Evolutionary conservation across 1,140 invertebrate species (phyloP), one percentile per base, ranked within the genome.

Genomic region (Daktulosphaira vitifoliae): DNA sequence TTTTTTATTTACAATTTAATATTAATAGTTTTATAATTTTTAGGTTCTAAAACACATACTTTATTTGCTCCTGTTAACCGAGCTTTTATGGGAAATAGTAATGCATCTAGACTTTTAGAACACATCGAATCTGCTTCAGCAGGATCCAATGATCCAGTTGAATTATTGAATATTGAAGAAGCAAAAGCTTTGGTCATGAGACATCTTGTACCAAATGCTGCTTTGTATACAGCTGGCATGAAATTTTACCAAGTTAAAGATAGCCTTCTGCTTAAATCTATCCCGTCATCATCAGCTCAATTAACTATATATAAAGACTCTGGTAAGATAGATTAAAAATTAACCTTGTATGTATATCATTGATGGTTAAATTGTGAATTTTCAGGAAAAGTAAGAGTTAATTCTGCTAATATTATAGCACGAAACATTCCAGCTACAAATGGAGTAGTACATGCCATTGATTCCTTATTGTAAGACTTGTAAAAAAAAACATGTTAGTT

Each of bases 371-470:
- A 49, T 49, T 39, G 6, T 20, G 16, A 16, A 64, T 54, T 76
- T 75, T 13, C 78, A 88, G 86, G 88, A 69, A 85, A 85, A 74
- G 83, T 90, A 66, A 87, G 88, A 72, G 82, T 89, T 44, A 90
- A 90, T 72, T 84, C 87, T 68, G 82, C 83, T 44, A 81, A 84
- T 69, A 82, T 90, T 66, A 76, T 87, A 49, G 86, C 86, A 7
- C 84, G 86, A 72, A 90, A 91, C 73, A 84, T 90, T 68, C 88
- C 88, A 69, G 86, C 88, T 29, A 91, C 89, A 50, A 92, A 92
- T 76, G 90, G 90, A 67, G 89, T 92, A 37, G 85, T 92, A 62
- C 90, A 93, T 73, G 88, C 88, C 18, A 79, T 93, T 52, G 88
- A 92, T 71, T 79, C 81, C 29, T 33, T 33, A 11, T 33, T 33